Base-by-base conservation (phyloP, 2,888 invertebrate species). In the Drosophila parthenogenetica region DNA sequence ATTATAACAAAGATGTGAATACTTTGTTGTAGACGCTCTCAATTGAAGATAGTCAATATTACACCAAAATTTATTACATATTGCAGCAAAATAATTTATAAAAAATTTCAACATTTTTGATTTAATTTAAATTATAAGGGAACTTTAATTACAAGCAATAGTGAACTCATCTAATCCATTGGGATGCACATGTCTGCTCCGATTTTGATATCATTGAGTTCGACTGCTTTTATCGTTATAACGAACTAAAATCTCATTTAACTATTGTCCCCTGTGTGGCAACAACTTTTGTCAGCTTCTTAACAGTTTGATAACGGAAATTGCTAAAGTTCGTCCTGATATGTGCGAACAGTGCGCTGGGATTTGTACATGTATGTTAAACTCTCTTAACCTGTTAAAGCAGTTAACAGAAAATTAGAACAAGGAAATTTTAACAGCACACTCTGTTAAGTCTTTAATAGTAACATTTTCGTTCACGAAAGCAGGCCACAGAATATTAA, bases 351-450 rank as follows among this genome's bases (percentile, higher is more conserved):
- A 17, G 16, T 35, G 4, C 13, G 11, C 35, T 5, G 1, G 3
- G n/a, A 19, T 19, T n/a, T 46, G n/a, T 5, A 16, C 59, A 43
- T 46, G n/a, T 5, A 16, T 62, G 46, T 67, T 55, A 54, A 37
- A 29, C 63, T 76, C 82, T 87, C 84, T 83, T 81, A 59, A 17
- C 29, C 84, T 87, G 87, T 83, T 73, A 69, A 0, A 0, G 1
- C 5, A 5, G 1, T 14, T 51, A 57, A 16, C 43, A 19, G 7
- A 5, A 7, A 4, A 4, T 0, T 50, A 39, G 43, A 60, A 25
- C 22, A 43, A 81, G 81, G 81, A 77, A 60, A 73, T 82, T 82
- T 71, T 76, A 78, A 53, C 81, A 81, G 74, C 4, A 1, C 35
- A 4, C 16, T 2, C 35, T 51, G 43, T 5, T 32, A 29, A 43